Evolutionary conservation across 2,888 invertebrate genomes (phyloP).

Genomic region (Xanthorhoe spadicearia): DNA sequence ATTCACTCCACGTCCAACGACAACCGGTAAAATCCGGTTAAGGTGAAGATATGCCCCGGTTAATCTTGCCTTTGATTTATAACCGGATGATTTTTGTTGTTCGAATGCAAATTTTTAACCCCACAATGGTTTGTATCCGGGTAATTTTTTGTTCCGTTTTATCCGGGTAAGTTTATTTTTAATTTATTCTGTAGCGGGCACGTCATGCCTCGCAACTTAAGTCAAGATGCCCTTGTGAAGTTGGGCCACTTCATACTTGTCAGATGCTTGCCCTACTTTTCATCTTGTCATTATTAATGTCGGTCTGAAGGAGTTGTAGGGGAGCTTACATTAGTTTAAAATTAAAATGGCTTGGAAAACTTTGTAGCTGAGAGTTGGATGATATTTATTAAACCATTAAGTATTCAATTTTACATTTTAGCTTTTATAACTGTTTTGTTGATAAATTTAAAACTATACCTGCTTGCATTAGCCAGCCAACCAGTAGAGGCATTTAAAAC

Average conservation of each 20-base stretch:
- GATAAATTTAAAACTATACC: neutral
- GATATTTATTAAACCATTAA: neutral
- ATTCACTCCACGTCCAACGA: conserved; percentile 76
- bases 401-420: neutral
- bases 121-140: conserved; percentile 19
- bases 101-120: conserved; percentile 41
- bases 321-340: conserved; percentile 13
- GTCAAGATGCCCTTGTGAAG: conserved; percentile 40
- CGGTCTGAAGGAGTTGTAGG: conserved; percentile 20
- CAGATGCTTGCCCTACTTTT: conserved; percentile 42
- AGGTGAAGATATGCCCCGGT: conserved; percentile 78
- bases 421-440: neutral
- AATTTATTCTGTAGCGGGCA: conserved; percentile 35
- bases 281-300: conserved; percentile 32
- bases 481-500: too few species aligned
- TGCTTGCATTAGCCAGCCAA: too few species aligned
- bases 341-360: conserved; percentile 6
- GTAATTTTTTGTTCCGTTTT: conserved; percentile 13
- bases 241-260: conserved; percentile 41
- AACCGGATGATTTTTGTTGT: conserved; percentile 51
- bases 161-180: conserved; percentile 19
- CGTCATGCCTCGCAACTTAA: conserved; percentile 26
- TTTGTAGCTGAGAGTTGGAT: neutral
- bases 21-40: conserved; percentile 77
- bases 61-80: conserved; percentile 80